These are phyloP conservation scores for Eurois occulta DNA, from an alignment of 2,888 invertebrate genomes.

Conservation along the genomic window DNA sequence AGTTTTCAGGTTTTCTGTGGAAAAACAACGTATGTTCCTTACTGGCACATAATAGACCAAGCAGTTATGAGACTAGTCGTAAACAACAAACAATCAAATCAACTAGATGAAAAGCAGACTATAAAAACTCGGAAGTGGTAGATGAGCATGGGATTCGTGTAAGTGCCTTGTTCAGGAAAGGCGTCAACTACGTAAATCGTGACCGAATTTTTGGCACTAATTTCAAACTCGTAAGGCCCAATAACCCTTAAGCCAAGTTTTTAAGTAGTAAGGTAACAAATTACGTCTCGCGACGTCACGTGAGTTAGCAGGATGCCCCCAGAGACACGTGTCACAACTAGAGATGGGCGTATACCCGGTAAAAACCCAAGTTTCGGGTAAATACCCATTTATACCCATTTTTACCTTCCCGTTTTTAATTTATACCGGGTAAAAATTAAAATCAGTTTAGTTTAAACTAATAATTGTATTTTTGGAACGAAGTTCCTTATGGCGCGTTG, in stretches of 20 bases:
- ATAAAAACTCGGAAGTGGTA: neutral
- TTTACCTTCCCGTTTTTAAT: too few species aligned
- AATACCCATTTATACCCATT: too few species aligned
- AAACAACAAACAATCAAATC: neutral
- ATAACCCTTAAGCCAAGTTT: neutral
- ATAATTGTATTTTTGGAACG: too few species aligned
- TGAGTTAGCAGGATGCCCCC: too few species aligned
- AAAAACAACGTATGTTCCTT: constrained; percentile 3
- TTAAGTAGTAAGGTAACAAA: neutral
- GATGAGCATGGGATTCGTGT: neutral
- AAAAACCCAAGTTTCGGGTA: too few species aligned
- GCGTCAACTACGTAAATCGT: neutral
- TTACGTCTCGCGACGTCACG: neutral
- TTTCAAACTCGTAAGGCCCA: neutral
- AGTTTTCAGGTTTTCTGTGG: constrained; percentile 31
- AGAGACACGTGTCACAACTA: too few species aligned
- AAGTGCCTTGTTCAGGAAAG: neutral
- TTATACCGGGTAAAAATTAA: too few species aligned
- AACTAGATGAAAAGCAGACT: neutral
- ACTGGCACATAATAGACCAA: neutral
- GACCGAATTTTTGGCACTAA: neutral
- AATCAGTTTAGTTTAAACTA: too few species aligned
- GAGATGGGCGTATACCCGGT: too few species aligned
- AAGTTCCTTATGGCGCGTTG: too few species aligned
- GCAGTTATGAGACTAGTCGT: too few species aligned